These are phyloP conservation scores for Nothocercus nigrocapillus DNA, from an alignment of 2,113 vertebrate species.

Conservation along the genomic window DNA sequence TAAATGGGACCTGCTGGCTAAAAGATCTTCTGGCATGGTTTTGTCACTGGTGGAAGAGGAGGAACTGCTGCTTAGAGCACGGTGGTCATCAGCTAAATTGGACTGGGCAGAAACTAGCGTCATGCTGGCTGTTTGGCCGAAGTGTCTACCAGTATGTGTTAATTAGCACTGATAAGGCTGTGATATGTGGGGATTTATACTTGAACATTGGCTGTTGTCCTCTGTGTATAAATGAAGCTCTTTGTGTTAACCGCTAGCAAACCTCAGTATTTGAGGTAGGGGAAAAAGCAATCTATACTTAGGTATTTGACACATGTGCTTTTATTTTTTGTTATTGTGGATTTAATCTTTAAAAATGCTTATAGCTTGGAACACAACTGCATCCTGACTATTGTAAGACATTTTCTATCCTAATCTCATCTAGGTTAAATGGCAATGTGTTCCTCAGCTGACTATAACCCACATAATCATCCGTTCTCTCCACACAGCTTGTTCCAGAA, in stretches of 20 bases:
- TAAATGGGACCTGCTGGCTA: not conserved
- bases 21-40: not conserved
- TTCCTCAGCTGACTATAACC: not conserved
- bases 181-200: not conserved
- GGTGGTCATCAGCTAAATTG: not conserved
- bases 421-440: not conserved
- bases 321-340: not conserved
- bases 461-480: not conserved
- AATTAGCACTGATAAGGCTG: not conserved
- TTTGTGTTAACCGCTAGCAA: not conserved
- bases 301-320: not conserved
- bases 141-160: not conserved
- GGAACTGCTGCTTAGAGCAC: not conserved
- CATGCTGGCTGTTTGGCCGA: not conserved
- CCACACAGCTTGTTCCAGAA: not conserved
- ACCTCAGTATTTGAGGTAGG: not conserved
- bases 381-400: not conserved
- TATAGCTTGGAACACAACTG: not conserved
- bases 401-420: not conserved
- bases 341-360: not conserved
- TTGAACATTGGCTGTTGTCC: not conserved
- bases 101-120: not conserved
- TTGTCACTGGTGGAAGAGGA: not conserved
- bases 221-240: not conserved
- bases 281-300: not conserved